These are phyloP conservation scores for Tenualosa ilisha DNA, from an alignment of 2,797 vertebrate genomes.

Conservation along the genomic window DNA sequence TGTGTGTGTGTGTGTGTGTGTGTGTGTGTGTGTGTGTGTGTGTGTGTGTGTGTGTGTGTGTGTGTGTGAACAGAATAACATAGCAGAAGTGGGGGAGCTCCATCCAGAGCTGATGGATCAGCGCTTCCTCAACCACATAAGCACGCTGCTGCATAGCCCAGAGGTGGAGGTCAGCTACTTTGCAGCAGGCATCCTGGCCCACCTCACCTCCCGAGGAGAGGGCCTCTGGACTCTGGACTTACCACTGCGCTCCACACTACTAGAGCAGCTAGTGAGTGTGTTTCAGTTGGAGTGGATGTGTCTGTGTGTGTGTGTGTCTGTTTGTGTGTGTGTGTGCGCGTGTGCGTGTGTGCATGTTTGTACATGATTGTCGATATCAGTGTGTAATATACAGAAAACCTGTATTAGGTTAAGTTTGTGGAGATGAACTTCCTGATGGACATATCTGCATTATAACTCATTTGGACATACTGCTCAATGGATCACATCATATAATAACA, in stretches of 20 bases:
- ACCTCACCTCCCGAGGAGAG: constrained; percentile 93
- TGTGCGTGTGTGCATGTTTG: not conserved
- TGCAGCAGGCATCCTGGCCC: constrained; percentile 95
- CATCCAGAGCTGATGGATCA: constrained; percentile 96
- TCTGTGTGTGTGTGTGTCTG: not conserved
- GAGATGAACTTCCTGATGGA: too few relatives aligned
- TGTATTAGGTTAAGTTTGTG: too few relatives aligned
- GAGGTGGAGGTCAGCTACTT: constrained; percentile 99
- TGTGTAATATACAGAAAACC: too few relatives aligned
- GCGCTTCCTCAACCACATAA: constrained; percentile 95
- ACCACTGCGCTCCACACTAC: constrained; percentile 82
- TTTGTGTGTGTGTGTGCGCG: not conserved
- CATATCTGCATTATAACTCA: too few relatives aligned
- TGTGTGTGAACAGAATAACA: constrained; percentile 85
- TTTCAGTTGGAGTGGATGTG: not conserved
- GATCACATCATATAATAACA: too few relatives aligned
- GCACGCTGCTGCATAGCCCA: constrained; percentile 87
- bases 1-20: not conserved
- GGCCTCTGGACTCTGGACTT: constrained; percentile 87
- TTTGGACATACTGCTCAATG: too few relatives aligned
- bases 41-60: constrained; percentile 13
- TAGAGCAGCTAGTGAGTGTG: constrained; percentile 86
- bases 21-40: not conserved
- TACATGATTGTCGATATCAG: not conserved
- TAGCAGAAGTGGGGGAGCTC: constrained; percentile 95